Conservation (phyloP, 2,888 invertebrate species). For the Apotomis turbidana region DNA sequence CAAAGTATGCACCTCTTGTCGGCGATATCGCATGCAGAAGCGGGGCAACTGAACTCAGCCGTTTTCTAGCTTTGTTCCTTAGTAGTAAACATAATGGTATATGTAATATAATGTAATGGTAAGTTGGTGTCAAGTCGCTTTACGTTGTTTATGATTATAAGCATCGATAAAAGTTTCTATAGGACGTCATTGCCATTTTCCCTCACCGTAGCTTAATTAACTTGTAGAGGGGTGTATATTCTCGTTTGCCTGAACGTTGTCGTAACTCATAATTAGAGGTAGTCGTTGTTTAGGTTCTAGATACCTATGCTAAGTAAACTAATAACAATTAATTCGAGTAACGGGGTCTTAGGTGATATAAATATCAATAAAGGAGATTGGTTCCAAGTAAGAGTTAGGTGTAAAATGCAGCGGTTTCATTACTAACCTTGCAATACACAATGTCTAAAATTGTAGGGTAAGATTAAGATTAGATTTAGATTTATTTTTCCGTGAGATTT, state of each 20-base stretch:
- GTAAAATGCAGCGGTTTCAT: neutral
- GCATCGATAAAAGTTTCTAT: neutral
- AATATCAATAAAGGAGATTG: conserved; percentile 36
- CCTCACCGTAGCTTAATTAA: conserved; percentile 34
- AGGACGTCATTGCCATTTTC: conserved; percentile 5
- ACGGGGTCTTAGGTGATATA: conserved; percentile 12
- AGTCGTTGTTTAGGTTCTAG: conserved; percentile 35
- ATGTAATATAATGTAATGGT: too few species aligned
- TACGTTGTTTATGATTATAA: neutral
- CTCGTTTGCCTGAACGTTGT: conserved; percentile 26
- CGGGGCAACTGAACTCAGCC: too few species aligned
- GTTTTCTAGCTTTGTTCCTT: too few species aligned
- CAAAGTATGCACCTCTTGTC: too few species aligned
- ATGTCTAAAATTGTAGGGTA: too few species aligned
- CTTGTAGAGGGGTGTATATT: conserved; percentile 21
- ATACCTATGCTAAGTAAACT: conserved; percentile 40
- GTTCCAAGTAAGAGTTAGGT: neutral
- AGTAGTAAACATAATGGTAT: too few species aligned
- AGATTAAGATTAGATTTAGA: too few species aligned
- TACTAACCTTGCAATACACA: neutral
- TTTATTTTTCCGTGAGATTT: too few species aligned
- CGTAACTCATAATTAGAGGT: conserved; percentile 35
- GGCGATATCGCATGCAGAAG: too few species aligned
- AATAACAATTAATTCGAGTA: conserved; percentile 34
- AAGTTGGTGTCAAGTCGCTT: too few species aligned